phyloP scores from a whole-genome alignment of 2,113 vertebrate species.

The Thalassoma bifasciatum region DNA sequence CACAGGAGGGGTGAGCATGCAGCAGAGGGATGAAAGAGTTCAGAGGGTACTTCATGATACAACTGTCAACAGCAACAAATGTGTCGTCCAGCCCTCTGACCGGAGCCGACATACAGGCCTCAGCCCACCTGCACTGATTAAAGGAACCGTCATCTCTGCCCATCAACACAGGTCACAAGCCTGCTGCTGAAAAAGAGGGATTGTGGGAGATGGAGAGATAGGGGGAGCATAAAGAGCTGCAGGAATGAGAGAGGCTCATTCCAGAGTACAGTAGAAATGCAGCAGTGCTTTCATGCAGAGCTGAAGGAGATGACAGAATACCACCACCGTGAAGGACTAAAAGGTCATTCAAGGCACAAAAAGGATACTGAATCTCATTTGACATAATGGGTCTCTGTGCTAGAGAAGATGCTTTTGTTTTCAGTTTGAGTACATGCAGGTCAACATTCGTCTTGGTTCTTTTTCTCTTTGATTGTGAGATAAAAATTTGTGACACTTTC shows the following conservation, averaged over 20 bases:
- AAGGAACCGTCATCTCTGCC: constrained; percentile 68
- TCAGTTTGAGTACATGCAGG: no score
- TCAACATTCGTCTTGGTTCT: no score
- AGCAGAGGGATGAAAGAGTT: constrained; percentile 69
- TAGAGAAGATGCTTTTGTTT: no score
- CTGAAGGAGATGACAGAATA: constrained; percentile 57
- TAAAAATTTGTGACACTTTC: neutral
- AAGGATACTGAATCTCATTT: neutral
- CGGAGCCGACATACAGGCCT: constrained; percentile 23
- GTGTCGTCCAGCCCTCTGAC: constrained; percentile 62
- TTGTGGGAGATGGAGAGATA: constrained; percentile 72
- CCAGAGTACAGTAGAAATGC: constrained; percentile 61
- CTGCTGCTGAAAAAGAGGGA: constrained; percentile 53
- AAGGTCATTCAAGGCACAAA: constrained; percentile 31
- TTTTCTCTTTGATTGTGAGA: neutral
- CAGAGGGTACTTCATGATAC: constrained; percentile 61
- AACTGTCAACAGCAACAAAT: constrained; percentile 83
- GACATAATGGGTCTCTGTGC: neutral
- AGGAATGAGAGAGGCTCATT: constrained; percentile 75
- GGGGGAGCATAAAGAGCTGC: constrained; percentile 41
- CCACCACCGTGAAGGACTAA: constrained; percentile 31
- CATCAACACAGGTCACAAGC: constrained; percentile 68
- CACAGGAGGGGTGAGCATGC: constrained; percentile 31
- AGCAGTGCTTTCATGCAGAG: constrained; percentile 55
- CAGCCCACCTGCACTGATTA: constrained; percentile 82